These are phyloP conservation scores for Hirundichthys speculiger DNA, from an alignment of 2,113 vertebrate species.

Conservation along the genomic window DNA sequence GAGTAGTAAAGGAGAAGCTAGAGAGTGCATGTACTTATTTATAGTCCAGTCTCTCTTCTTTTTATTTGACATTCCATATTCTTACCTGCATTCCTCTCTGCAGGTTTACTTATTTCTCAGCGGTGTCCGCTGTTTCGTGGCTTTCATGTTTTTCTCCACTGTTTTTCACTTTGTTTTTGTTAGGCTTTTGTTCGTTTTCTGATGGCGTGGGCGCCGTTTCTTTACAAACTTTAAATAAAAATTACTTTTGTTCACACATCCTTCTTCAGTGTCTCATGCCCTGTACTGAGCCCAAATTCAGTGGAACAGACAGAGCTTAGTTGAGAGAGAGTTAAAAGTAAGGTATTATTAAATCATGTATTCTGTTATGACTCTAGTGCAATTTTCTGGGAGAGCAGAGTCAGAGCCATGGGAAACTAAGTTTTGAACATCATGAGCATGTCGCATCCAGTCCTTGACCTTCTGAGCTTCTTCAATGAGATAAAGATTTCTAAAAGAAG, in stretches of 20 bases:
- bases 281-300: slow-evolving; percentile 10
- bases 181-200: background rate
- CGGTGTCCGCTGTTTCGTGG: background rate
- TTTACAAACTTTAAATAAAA: too few species aligned
- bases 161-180: background rate
- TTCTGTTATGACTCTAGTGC: background rate
- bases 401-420: slow-evolving; percentile 4
- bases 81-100: background rate
- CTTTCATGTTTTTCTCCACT: background rate
- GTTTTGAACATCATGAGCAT: too few species aligned
- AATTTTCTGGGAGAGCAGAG: background rate
- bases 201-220: background rate
- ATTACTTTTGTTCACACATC: too few species aligned
- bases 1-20: too few species aligned
- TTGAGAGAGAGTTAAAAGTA: background rate
- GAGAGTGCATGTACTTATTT: background rate
- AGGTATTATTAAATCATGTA: slow-evolving; percentile 5
- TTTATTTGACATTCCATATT: background rate
- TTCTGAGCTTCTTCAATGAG: background rate
- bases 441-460: background rate
- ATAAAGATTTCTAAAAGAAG: background rate
- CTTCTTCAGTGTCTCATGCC: too few species aligned
- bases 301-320: background rate
- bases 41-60: background rate
- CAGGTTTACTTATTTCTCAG: background rate